Evolutionary conservation across 2,797 vertebrate species (phyloP).

Genomic region (Adrianichthys oophorus): DNA sequence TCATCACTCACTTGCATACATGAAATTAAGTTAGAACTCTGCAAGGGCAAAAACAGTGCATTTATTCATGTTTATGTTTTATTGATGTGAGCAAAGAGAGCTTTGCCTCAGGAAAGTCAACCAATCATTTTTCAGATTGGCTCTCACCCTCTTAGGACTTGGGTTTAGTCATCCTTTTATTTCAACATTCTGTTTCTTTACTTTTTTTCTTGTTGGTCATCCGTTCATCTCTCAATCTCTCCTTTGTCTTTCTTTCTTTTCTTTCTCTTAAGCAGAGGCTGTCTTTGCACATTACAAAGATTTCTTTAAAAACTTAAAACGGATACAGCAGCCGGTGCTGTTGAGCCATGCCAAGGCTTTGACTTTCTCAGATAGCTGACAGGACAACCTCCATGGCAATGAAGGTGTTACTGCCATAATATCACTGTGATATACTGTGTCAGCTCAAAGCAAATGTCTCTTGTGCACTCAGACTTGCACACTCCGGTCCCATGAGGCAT

Average conservation of each 20-base stretch:
- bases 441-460: constrained; percentile 23
- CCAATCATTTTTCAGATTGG: constrained; percentile 80
- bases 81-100: constrained; percentile 80
- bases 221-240: constrained; percentile 10
- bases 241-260: constrained; percentile 5
- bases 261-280: constrained; percentile 16
- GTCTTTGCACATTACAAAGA: constrained; percentile 12
- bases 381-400: constrained; percentile 48
- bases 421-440: constrained; percentile 39
- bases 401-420: constrained; percentile 36
- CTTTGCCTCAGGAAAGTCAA: constrained; percentile 77
- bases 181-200: constrained; percentile 55
- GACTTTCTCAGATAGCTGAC: constrained; percentile 38
- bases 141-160: constrained; percentile 70
- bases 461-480: constrained; percentile 12
- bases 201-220: constrained; percentile 39
- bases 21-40: constrained; percentile 79
- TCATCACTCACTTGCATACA: constrained; percentile 76
- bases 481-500: constrained; percentile 21
- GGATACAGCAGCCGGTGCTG: constrained; percentile 13
- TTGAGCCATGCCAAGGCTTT: constrained; percentile 31
- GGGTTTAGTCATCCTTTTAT: constrained; percentile 75
- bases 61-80: constrained; percentile 84
- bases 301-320: constrained; percentile 17
- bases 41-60: constrained; percentile 77